phyloP scores from a whole-genome alignment of 2,888 invertebrate genomes.

The Drosophila testacea region DNA sequence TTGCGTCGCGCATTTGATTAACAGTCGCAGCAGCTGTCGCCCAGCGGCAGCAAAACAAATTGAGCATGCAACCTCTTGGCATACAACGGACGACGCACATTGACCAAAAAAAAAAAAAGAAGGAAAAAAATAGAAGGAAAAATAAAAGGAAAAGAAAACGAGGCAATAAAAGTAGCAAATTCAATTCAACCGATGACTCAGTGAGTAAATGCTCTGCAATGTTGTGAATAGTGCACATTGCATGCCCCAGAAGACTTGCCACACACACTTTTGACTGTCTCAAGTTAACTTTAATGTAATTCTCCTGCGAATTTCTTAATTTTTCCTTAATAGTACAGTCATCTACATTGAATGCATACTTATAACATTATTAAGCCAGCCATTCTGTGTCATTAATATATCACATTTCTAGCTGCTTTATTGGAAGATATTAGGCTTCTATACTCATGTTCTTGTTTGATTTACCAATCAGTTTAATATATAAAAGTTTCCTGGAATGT shows the following conservation, averaged over 20 bases:
- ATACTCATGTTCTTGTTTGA: too few species aligned
- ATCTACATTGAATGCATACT: too few species aligned
- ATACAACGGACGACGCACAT: conserved; percentile 23
- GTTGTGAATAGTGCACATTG: not conserved
- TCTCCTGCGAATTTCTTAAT: too few species aligned
- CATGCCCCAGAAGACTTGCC: not conserved
- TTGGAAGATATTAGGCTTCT: too few species aligned
- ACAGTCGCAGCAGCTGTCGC: conserved; percentile 68
- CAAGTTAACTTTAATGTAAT: not conserved
- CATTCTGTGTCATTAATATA: too few species aligned
- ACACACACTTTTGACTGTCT: not conserved
- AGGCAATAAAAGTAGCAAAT: conserved; percentile 4
- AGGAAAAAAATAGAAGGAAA: not conserved
- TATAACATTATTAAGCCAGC: too few species aligned
- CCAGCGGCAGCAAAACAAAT: conserved; percentile 53
- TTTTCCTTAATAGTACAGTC: too few species aligned
- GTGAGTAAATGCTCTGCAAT: conserved; percentile 9
- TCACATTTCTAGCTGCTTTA: too few species aligned
- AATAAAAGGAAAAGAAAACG: not conserved
- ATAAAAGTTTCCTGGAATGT: too few species aligned
- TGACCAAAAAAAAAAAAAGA: conserved; percentile 16
- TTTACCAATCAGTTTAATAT: too few species aligned
- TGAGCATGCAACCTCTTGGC: conserved; percentile 64
- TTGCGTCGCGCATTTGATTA: conserved; percentile 72
- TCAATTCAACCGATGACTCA: conserved; percentile 32